Conservation (phyloP, 2,797 vertebrate species). For the Prunella strophiata region DNA sequence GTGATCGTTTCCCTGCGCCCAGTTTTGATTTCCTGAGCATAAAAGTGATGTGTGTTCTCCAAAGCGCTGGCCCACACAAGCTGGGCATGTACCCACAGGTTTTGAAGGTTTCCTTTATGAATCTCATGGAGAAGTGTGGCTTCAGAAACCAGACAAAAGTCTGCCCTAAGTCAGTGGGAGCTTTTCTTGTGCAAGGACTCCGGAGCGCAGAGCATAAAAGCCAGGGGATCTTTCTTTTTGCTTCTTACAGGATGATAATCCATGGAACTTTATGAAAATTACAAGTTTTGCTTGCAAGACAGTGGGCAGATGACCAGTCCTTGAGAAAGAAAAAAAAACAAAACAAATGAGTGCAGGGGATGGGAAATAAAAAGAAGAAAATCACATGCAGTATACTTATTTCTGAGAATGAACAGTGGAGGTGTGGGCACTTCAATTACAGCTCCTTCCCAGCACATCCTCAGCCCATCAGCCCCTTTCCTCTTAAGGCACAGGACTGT, state of each 20-base stretch:
- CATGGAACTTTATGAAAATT: neutral
- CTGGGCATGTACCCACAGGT: neutral
- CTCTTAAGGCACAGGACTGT: neutral
- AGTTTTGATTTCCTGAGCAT: constrained; percentile 30
- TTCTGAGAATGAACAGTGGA: neutral
- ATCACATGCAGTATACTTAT: neutral
- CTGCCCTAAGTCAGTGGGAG: neutral
- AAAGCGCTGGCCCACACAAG: neutral
- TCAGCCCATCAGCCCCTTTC: neutral
- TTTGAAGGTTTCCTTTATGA: neutral
- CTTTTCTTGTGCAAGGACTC: neutral
- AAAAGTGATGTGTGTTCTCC: constrained; percentile 18
- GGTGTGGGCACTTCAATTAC: accelerated
- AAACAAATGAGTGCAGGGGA: accelerated
- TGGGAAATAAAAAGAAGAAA: neutral
- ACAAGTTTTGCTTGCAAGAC: neutral
- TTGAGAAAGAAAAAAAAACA: neutral
- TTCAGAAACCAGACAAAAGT: constrained; percentile 16
- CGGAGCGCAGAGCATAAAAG: neutral
- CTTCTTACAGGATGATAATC: neutral
- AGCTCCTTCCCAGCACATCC: neutral
- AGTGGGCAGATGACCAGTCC: neutral
- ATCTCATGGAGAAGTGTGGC: neutral
- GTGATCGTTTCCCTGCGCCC: constrained; percentile 15
- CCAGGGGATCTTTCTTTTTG: neutral